Evolutionary conservation across 2,113 vertebrate species (phyloP), one percentile per base, ranked within the genome.

Genomic region (Vimba vimba): DNA sequence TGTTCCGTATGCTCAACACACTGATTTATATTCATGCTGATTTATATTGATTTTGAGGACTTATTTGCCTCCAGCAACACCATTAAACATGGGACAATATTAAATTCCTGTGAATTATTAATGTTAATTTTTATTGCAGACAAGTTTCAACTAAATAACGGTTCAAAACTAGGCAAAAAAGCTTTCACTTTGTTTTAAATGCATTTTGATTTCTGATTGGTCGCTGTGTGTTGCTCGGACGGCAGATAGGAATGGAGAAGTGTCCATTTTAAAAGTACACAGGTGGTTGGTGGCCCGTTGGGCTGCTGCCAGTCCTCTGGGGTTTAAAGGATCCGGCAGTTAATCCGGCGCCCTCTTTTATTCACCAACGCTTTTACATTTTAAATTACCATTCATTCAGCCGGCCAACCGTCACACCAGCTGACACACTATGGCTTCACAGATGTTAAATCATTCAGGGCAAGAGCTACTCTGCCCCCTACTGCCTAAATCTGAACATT

Each of bases 1-100:
- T 74, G 27, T 30, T 47, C 27, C 86, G 21, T 86, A 85, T 90
- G 84, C 91, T 93, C 89, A 91, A 94, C 92, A 93, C 92, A 89
- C 90, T 93, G 91, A 94, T 94, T 93, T 93, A 76, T 19, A 76
- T 11, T 30, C 25, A 93, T 91, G 76, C 59, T 86, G 88, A 91
- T 93, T 92, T 92, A 92, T 93, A 93, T 91, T 89, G 93, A 90
- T 93, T 94, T 92, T 87, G 86, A 86, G 83, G 83, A 75, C 89
- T 90, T 91, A 87, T 90, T 91, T 88, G 88, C 92, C 91, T 79
- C 76, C 84, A 91, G 89, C 90, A 74, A 71, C 85, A 69, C 88
- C 91, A 89, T 93, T 92, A 92, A 91, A 88, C 88, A 66, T 86
- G 85, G 84, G 89, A 87, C 84, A 79, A 90, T 92, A 91, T 93